A percentile compares a stretch with the other conserved stretches of the same genome.
These are phyloP conservation scores for Gerris buenoi DNA, from an alignment of 1,140 invertebrate species.

Conservation along the genomic window DNA sequence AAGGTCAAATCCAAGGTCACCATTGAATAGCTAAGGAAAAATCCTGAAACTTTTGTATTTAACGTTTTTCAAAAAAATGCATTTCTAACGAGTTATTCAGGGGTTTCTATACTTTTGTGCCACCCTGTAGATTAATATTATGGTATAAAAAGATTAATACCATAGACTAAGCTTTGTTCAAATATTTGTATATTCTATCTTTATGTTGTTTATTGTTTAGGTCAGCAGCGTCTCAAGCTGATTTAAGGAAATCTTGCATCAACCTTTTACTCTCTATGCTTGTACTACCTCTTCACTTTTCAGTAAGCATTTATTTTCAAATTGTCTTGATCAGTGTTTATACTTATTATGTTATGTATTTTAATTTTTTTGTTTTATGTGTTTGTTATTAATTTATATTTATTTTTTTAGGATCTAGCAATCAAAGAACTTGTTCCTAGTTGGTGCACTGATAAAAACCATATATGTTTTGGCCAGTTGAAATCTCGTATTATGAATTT, in stretches of 20 bases:
- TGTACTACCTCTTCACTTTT: conserved; percentile 80
- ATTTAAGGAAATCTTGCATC: conserved; percentile 76
- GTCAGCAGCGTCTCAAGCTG: conserved; percentile 45
- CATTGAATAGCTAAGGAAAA: too few species aligned
- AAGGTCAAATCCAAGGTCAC: too few species aligned
- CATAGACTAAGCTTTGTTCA: too few species aligned
- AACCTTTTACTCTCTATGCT: conserved; percentile 77
- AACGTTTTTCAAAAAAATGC: too few species aligned
- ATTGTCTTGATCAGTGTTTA: neutral
- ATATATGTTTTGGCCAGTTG: conserved; percentile 58
- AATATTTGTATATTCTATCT: conserved; percentile 17
- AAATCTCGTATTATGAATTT: conserved; percentile 71
- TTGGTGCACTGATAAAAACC: conserved; percentile 24
- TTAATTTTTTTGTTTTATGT: conserved; percentile 3
- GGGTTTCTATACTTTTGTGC: too few species aligned
- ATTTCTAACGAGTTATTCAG: too few species aligned
- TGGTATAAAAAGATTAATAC: too few species aligned
- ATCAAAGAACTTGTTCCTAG: conserved; percentile 49
- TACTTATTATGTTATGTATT: neutral
- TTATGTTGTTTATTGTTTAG: too few species aligned
- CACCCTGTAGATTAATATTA: too few species aligned
- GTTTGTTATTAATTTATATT: neutral
- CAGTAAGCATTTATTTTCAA: conserved; percentile 38
- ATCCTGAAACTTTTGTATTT: too few species aligned
- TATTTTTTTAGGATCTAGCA: conserved; percentile 42